A percentile compares a stretch with the other conserved stretches of the same genome.
These are phyloP conservation scores for Choreutis nemorana DNA, from an alignment of 2,888 invertebrate species.

Conservation along the genomic window DNA sequence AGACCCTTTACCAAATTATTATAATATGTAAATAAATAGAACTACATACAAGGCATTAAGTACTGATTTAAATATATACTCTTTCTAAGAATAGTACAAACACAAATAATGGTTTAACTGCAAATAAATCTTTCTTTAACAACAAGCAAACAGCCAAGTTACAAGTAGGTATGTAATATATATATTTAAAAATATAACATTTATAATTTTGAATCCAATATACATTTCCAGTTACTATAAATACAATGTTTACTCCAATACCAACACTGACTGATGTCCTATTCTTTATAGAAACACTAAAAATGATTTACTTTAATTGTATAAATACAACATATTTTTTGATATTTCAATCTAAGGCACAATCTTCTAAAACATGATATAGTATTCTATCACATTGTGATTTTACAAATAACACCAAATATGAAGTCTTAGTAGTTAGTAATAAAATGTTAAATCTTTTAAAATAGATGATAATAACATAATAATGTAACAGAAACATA, in stretches of 20 bases:
- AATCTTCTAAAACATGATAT: slow-evolving; percentile 52
- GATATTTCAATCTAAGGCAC: slow-evolving; percentile 52
- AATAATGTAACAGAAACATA: slow-evolving; percentile 57
- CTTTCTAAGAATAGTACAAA: too few species aligned
- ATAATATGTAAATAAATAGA: slow-evolving; percentile 65
- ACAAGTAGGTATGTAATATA: slow-evolving; percentile 29
- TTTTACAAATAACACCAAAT: slow-evolving; percentile 34
- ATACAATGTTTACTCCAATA: too few species aligned
- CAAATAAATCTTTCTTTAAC: slow-evolving; percentile 50
- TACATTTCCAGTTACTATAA: slow-evolving; percentile 9
- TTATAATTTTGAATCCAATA: slow-evolving; percentile 14
- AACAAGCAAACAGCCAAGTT: slow-evolving; percentile 57
- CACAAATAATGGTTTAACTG: slow-evolving; percentile 38
- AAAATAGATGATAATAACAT: slow-evolving; percentile 37
- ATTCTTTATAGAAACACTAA: too few species aligned
- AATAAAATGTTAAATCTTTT: slow-evolving; percentile 42
- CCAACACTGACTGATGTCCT: too few species aligned
- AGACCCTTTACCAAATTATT: slow-evolving; percentile 67
- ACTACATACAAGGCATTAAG: slow-evolving; percentile 60
- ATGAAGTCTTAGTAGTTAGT: slow-evolving; percentile 32
- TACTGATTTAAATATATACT: too few species aligned
- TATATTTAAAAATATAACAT: slow-evolving; percentile 30
- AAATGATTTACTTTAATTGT: too few species aligned
- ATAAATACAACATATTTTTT: slow-evolving; percentile 23
- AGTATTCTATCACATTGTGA: slow-evolving; percentile 43